Evolutionary conservation across 2,113 vertebrate species (phyloP).

Genomic region (Colaptes auratus): DNA sequence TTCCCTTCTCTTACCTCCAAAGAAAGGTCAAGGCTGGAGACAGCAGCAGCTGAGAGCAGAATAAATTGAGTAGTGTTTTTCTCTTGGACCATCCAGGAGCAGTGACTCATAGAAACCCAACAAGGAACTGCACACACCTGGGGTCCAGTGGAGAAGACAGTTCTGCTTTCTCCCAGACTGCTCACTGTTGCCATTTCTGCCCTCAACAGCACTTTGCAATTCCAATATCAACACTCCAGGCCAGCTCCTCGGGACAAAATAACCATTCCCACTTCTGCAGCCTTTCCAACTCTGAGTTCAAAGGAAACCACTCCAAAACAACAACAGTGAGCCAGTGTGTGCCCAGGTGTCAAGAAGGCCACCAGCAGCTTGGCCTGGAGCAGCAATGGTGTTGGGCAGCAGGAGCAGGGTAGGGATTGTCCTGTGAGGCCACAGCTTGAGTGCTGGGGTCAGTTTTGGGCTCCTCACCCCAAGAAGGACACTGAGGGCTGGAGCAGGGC

Average conservation of each 20-base stretch:
- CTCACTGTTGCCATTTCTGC: accelerated
- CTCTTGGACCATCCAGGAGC: background rate
- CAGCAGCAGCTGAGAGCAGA: background rate
- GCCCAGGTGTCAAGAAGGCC: too few species aligned
- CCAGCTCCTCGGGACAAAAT: background rate
- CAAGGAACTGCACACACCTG: background rate
- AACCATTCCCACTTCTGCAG: background rate
- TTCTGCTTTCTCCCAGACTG: background rate
- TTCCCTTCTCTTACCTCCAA: background rate
- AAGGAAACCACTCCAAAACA: background rate
- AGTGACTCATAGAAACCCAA: background rate
- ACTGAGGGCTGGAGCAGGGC: too few species aligned
- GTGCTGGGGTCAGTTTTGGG: too few species aligned
- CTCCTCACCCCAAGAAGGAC: too few species aligned
- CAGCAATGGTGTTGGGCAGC: too few species aligned
- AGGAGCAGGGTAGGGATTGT: too few species aligned
- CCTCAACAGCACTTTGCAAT: accelerated
- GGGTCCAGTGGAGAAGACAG: accelerated
- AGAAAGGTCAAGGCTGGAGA: background rate
- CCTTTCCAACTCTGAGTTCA: background rate
- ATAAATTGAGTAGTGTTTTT: background rate
- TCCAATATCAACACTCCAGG: background rate
- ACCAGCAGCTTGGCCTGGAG: too few species aligned
- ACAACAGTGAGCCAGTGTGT: too few species aligned
- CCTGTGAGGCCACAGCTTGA: too few species aligned